These are phyloP conservation scores for Masnerella sp. DNA, from an alignment of 2,888 invertebrate genomes.

Conservation along the genomic window DNA sequence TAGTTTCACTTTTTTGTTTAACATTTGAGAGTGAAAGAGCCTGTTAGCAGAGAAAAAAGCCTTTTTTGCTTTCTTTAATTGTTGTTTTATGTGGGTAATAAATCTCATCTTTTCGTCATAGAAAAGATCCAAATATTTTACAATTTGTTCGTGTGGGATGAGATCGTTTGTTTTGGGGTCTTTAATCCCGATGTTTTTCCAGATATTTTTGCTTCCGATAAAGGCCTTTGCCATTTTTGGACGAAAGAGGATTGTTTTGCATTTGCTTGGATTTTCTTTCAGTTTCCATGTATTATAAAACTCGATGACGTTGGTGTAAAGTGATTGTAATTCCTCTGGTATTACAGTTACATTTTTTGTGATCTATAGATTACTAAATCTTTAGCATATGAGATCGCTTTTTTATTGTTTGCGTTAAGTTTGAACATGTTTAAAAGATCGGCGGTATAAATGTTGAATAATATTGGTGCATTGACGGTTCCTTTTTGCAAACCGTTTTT, in stretches of 20 bases:
- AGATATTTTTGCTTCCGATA: background rate
- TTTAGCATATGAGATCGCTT: background rate
- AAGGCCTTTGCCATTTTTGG: conserved; percentile 6
- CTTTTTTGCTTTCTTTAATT: conserved; percentile 42
- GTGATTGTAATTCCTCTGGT: background rate
- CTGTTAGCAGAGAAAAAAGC: conserved; percentile 19
- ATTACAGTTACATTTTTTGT: background rate
- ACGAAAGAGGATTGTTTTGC: conserved; percentile 56
- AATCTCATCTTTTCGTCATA: conserved; percentile 46
- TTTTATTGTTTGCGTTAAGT: background rate
- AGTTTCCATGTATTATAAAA: conserved; percentile 52
- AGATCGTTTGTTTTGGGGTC: background rate
- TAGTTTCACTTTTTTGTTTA: background rate
- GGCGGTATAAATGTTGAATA: background rate
- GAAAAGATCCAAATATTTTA: conserved; percentile 4
- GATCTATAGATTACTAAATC: conserved; percentile 1
- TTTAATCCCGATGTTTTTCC: conserved; percentile 30
- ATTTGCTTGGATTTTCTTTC: conserved; percentile 49
- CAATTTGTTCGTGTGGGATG: conserved; percentile 16
- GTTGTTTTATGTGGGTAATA: conserved; percentile 33
- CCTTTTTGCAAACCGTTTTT: conserved; percentile 6
- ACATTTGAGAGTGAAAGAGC: conserved; percentile 38
- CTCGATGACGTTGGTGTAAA: conserved; percentile 2
- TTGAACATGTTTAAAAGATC: background rate
- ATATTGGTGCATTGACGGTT: background rate